These are phyloP conservation scores for Geotrypetes seraphini DNA, from an alignment of 2,797 vertebrate genomes.

Conservation along the genomic window DNA sequence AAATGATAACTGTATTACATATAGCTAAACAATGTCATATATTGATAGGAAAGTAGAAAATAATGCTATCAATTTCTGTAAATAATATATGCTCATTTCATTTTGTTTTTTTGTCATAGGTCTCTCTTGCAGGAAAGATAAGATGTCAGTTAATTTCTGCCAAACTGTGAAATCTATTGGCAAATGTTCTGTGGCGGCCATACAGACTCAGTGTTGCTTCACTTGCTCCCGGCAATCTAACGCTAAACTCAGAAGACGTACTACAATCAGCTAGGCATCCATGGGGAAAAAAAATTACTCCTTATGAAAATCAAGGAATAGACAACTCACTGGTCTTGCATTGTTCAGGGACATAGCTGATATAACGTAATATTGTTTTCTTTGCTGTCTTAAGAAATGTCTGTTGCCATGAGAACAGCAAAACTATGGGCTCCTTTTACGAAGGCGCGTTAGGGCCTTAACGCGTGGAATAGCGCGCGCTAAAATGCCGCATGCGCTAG, in stretches of 20 bases:
- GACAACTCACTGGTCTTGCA: slow-evolving; percentile 1
- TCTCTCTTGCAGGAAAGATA: slow-evolving; percentile 47
- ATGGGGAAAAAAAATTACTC: slow-evolving; percentile 3
- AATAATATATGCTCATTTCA: too few species aligned
- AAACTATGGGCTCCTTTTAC: too few species aligned
- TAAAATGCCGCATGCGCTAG: too few species aligned
- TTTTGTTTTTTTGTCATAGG: slow-evolving; percentile 31
- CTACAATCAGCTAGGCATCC: slow-evolving; percentile 10
- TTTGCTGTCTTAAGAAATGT: too few species aligned
- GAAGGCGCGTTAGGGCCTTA: too few species aligned
- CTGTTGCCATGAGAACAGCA: too few species aligned
- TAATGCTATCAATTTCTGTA: too few species aligned
- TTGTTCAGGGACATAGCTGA: neutral
- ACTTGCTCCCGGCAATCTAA: slow-evolving; percentile 27
- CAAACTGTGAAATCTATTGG: slow-evolving; percentile 48
- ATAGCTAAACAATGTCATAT: too few species aligned
- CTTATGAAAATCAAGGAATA: slow-evolving; percentile 1
- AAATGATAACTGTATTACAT: too few species aligned
- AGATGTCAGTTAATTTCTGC: slow-evolving; percentile 53
- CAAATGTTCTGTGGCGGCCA: slow-evolving; percentile 37
- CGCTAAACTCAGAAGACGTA: slow-evolving; percentile 2
- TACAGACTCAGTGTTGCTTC: slow-evolving; percentile 52
- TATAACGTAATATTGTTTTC: slow-evolving; percentile 8
- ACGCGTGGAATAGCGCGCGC: too few species aligned
- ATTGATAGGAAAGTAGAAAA: too few species aligned